Evolutionary conservation across 2,113 vertebrate species (phyloP).

Genomic region (Peromyscus californicus): DNA sequence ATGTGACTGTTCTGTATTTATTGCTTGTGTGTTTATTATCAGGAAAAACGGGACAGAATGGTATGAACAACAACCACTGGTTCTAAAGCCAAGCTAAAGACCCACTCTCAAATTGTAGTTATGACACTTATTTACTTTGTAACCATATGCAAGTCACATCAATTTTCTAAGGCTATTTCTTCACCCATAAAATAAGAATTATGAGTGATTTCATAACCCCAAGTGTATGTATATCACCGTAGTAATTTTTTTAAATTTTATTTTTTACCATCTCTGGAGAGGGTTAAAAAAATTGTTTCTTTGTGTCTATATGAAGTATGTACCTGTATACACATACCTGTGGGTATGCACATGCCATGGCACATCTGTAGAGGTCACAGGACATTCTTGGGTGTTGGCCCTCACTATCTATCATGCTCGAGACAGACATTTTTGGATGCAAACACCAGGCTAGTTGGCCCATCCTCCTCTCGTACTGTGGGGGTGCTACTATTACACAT

Average conservation of each 20-base stretch:
- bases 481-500: neutral
- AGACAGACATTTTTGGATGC: neutral
- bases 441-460: neutral
- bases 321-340: neutral
- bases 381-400: neutral
- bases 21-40: too few species aligned
- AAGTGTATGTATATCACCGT: neutral
- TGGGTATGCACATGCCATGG: neutral
- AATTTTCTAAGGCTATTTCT: too few species aligned
- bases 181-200: neutral
- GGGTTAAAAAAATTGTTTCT: neutral
- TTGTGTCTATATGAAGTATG: neutral
- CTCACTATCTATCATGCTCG: neutral
- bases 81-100: too few species aligned
- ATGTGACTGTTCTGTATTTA: too few species aligned
- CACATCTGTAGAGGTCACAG: neutral
- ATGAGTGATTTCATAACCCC: conserved; percentile 1
- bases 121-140: too few species aligned
- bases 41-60: too few species aligned
- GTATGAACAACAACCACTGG: too few species aligned
- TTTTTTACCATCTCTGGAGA: neutral
- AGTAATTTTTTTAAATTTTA: neutral
- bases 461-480: neutral
- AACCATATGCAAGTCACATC: too few species aligned
- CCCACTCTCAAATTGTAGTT: too few species aligned